Conservation (phyloP, 2,113 vertebrate species). For the Phrynosoma blainvillii region DNA sequence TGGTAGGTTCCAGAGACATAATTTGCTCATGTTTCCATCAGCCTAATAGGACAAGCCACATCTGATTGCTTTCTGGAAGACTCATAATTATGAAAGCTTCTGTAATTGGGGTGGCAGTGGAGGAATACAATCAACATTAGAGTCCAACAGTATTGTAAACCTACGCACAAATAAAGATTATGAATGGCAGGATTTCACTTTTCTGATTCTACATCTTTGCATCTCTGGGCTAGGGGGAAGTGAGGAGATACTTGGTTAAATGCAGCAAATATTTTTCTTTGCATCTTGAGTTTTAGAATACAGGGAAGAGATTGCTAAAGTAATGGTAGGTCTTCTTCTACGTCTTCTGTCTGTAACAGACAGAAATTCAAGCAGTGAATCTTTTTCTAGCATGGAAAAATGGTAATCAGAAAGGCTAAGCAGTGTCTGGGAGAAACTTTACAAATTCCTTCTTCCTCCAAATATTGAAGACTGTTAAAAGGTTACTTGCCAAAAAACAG, state of each 20-base stretch:
- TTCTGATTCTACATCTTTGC: background rate
- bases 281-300: background rate
- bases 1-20: too few relatives aligned
- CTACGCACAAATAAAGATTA: background rate
- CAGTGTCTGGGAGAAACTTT: background rate
- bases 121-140: background rate
- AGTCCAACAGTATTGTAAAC: background rate
- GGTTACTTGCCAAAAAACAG: background rate
- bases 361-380: background rate
- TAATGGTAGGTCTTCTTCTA: background rate
- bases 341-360: background rate
- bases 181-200: background rate
- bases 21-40: background rate
- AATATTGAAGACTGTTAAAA: background rate
- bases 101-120: too few relatives aligned
- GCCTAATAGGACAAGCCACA: background rate
- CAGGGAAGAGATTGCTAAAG: background rate
- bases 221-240: conserved; percentile 12
- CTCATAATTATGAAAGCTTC: background rate
- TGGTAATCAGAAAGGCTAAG: background rate
- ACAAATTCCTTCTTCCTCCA: background rate
- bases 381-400: background rate
- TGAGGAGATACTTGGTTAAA: too few relatives aligned
- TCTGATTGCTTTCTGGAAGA: background rate
- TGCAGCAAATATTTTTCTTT: background rate